phyloP scores from a whole-genome alignment of 1,140 invertebrate species.

The Drosophila ficusphila region DNA sequence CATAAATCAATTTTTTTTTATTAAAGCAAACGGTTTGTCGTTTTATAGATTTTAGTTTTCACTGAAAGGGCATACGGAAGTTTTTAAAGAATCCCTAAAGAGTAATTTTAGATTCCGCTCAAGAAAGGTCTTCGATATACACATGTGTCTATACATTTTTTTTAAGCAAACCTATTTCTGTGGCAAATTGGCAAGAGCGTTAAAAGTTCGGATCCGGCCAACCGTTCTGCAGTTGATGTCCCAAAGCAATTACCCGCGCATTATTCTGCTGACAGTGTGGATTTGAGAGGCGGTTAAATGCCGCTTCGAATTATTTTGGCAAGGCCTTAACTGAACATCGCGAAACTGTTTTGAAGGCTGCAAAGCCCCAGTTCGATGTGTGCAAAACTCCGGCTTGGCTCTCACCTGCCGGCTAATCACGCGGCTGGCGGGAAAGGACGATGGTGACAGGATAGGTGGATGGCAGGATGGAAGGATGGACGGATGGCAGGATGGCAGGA shows the following conservation, averaged over 20 bases:
- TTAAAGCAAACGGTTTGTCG: too few species aligned
- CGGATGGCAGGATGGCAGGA: slow-evolving; percentile 22
- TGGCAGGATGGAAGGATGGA: slow-evolving; percentile 23
- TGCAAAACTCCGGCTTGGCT: slow-evolving; percentile 8
- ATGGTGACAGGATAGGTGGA: too few species aligned
- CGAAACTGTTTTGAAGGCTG: slow-evolving; percentile 7
- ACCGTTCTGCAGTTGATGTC: slow-evolving; percentile 13
- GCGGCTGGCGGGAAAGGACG: not conserved
- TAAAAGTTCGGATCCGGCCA: not conserved
- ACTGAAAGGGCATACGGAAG: too few species aligned
- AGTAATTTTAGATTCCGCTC: too few species aligned
- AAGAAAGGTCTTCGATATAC: not conserved
- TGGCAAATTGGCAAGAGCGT: not conserved
- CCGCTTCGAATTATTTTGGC: slow-evolving; percentile 26
- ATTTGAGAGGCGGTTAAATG: slow-evolving; percentile 25
- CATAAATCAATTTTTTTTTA: too few species aligned
- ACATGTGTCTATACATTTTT: too few species aligned
- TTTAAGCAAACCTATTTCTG: not conserved
- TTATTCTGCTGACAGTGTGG: slow-evolving; percentile 23
- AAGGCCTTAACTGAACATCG: slow-evolving; percentile 4
- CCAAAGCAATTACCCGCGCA: slow-evolving; percentile 37
- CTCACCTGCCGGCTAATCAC: slow-evolving; percentile 26
- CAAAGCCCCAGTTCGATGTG: slow-evolving; percentile 3
- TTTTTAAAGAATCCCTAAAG: too few species aligned
- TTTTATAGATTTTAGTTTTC: too few species aligned